These are phyloP conservation scores for Latrodectus elegans DNA, from an alignment of 2,888 invertebrate genomes.

Conservation along the genomic window DNA sequence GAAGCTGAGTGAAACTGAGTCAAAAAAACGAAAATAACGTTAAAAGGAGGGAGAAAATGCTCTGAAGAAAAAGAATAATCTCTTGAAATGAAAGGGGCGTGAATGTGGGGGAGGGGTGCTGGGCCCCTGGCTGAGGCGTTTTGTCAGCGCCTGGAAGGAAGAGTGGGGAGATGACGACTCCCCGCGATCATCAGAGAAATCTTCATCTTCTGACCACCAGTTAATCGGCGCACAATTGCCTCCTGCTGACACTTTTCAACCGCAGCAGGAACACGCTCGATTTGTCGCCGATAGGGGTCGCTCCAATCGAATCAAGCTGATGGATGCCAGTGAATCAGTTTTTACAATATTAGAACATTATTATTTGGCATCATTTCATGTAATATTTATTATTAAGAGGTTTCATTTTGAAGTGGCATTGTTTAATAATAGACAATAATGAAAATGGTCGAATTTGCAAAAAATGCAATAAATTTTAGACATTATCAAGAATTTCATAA, in stretches of 20 bases:
- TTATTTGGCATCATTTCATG: too few relatives aligned
- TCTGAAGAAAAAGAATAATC: constrained; percentile 23
- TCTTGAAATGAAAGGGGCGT: constrained; percentile 52
- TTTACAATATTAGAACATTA: too few relatives aligned
- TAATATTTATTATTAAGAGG: too few relatives aligned
- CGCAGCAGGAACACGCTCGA: constrained; percentile 34
- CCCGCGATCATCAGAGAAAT: constrained; percentile 47
- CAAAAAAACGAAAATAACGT: neutral
- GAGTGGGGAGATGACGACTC: constrained; percentile 7
- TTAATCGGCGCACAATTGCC: constrained; percentile 58
- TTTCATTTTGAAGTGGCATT: too few relatives aligned
- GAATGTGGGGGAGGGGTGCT: constrained; percentile 19
- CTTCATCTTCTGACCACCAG: constrained; percentile 67
- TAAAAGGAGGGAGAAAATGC: neutral
- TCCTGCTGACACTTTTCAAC: constrained; percentile 51
- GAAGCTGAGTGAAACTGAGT: neutral
- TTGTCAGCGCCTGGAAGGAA: constrained; percentile 21
- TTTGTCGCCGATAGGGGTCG: constrained; percentile 35
- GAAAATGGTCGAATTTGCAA: too few relatives aligned
- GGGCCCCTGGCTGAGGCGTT: constrained; percentile 32
- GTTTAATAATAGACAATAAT: too few relatives aligned
- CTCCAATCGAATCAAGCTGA: neutral
- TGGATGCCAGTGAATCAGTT: too few relatives aligned
- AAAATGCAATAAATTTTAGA: too few relatives aligned
- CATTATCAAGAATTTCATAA: too few relatives aligned